A percentile compares a stretch with the other conserved stretches of the same genome.
phyloP scores from a whole-genome alignment of 2,113 vertebrate species.

The Brachypodius melanocephalos region DNA sequence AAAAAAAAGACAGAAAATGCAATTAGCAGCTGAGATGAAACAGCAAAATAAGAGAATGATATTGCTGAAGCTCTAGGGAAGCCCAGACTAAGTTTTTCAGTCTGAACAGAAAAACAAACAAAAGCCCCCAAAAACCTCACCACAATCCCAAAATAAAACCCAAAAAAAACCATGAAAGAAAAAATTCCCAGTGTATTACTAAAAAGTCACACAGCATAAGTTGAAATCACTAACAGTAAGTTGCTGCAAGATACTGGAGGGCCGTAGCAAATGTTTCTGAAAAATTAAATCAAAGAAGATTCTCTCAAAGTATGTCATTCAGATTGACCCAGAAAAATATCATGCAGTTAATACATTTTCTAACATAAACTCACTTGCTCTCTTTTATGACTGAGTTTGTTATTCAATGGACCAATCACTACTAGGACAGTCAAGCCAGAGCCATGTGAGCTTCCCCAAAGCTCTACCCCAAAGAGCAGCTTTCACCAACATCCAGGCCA shows the following conservation, averaged over 20 bases:
- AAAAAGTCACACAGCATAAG: neutral
- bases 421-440: neutral
- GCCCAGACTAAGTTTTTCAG: neutral
- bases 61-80: conserved; percentile 23
- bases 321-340: neutral
- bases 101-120: neutral
- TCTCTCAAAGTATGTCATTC: neutral
- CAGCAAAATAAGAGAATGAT: neutral
- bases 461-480: neutral
- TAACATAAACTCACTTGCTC: neutral
- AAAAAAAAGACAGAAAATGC: conserved; percentile 15
- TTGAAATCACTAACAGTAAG: neutral
- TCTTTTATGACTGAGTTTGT: neutral
- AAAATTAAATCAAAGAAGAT: neutral
- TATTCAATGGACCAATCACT: neutral
- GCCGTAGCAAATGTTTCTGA: neutral
- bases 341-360: neutral
- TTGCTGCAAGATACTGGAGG: neutral
- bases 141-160: neutral
- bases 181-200: neutral
- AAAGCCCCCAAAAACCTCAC: neutral
- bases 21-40: conserved; percentile 5
- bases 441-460: neutral
- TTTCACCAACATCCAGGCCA: neutral
- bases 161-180: neutral